Base-by-base conservation (phyloP, 2,797 vertebrate species). In the Thunnus albacares region DNA sequence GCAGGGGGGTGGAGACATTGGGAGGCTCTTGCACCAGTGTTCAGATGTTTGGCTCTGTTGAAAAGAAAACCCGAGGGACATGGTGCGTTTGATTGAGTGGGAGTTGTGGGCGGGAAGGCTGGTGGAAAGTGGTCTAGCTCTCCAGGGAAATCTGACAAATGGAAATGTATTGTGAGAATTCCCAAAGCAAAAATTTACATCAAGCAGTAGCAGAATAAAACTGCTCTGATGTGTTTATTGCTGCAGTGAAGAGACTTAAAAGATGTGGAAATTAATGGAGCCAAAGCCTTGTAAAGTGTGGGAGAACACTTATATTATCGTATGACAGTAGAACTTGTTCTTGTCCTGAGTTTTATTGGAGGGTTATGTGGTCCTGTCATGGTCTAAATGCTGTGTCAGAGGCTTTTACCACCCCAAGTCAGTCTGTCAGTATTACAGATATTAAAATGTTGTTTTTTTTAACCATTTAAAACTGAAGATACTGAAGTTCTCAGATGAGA, bases 61-160 rank as follows among this genome's bases (percentile, higher is more conserved):
- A 17, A 49, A 18, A 49, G 45, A 57, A 75, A 71, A 68, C 22
- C 60, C 56, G 28, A 11, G 12, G 33, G 79, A 71, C 35, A 1
- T 43, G 35, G 26, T 15, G 52, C 20, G 26, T 69, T 68, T 74
- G 82, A 83, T 74, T 78, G 78, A 90, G 69, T 72, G 69, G 72
- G 79, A 71, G 52, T 58, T 74, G 75, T 64, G 80, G 85, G 65
- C 20, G 52, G 68, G 73, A 62, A 64, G 72, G 60, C 65, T 51
- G 56, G 24, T 57, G 62, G 65, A 79, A 89, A 76, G 74, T 72
- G 57, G 60, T 68, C 24, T 26, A 15, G 0, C 49, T 75, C 82
- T 77, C 63, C 3, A n/a, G 84, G 71, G 82, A 81, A 86, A 85
- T 89, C 77, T 86, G 72, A 82, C 75, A 78, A 90, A 90, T 87